A percentile compares a stretch with the other conserved stretches of the same genome.
Conservation (phyloP, 2,888 invertebrate genomes). For the Leucophora obtusa region DNA sequence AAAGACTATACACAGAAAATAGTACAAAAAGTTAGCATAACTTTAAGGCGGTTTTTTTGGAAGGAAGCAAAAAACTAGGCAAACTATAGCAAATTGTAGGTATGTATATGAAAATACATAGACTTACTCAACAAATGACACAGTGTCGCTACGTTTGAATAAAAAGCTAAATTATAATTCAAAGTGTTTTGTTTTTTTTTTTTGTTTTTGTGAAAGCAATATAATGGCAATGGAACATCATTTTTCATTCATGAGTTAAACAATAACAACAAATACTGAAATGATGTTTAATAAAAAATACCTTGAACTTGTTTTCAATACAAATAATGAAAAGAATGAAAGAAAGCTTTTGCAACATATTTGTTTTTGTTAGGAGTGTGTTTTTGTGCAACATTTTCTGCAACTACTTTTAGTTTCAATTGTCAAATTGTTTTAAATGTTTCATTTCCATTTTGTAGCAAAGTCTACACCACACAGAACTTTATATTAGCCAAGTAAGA, state of each 20-base stretch:
- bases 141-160: conserved; percentile 23
- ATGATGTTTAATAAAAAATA: conserved; percentile 52
- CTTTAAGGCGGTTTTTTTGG: conserved; percentile 25
- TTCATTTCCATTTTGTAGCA: neutral
- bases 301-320: conserved; percentile 61
- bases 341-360: conserved; percentile 37
- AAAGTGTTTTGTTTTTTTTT: neutral
- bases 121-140: conserved; percentile 42
- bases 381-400: neutral
- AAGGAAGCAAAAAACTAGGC: conserved; percentile 5
- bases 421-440: neutral
- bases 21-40: conserved; percentile 39
- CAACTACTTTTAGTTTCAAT: conserved; percentile 24
- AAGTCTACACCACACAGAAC: neutral
- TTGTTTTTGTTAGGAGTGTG: conserved; percentile 2
- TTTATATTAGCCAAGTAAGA: neutral
- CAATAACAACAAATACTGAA: conserved; percentile 17
- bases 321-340: conserved; percentile 39
- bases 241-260: conserved; percentile 41
- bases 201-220: conserved; percentile 14
- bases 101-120: conserved; percentile 13
- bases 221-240: conserved; percentile 45
- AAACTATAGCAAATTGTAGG: neutral
- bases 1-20: neutral
- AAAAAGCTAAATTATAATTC: conserved; percentile 17